phyloP scores from a whole-genome alignment of 1,140 invertebrate genomes.

The Globodera ellingtonae region DNA sequence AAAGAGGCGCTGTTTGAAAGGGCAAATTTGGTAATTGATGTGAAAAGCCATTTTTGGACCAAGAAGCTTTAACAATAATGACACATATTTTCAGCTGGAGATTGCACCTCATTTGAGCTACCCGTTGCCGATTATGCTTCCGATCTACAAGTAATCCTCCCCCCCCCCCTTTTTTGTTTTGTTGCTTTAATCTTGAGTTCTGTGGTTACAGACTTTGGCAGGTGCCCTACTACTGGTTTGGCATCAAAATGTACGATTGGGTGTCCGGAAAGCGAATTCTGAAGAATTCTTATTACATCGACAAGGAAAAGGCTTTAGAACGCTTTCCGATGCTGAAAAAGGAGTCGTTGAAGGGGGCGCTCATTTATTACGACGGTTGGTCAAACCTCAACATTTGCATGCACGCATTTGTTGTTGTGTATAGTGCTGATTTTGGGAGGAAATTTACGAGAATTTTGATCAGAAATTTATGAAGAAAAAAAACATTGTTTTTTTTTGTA shows the following conservation, averaged over 20 bases:
- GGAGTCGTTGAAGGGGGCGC: slow-evolving; percentile 88
- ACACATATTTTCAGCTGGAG: slow-evolving; percentile 70
- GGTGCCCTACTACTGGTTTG: slow-evolving; percentile 96
- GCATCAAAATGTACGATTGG: slow-evolving; percentile 93
- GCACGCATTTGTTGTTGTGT: neutral
- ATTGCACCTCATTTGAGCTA: slow-evolving; percentile 94
- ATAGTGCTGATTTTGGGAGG: too few species aligned
- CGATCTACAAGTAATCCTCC: slow-evolving; percentile 83
- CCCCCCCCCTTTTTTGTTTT: slow-evolving; percentile 41
- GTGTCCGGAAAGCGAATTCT: slow-evolving; percentile 92
- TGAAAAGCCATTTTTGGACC: neutral
- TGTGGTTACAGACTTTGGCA: slow-evolving; percentile 86
- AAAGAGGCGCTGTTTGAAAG: slow-evolving; percentile 95
- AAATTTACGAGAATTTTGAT: too few species aligned
- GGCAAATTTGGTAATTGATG: slow-evolving; percentile 75
- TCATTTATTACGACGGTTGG: slow-evolving; percentile 96
- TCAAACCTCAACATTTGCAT: slow-evolving; percentile 45
- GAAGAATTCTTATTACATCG: slow-evolving; percentile 90
- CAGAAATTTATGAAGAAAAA: too few species aligned
- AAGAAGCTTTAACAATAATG: neutral
- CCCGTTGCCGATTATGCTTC: slow-evolving; percentile 95
- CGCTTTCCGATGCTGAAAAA: slow-evolving; percentile 92
- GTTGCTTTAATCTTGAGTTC: neutral
- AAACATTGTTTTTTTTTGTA: too few species aligned
- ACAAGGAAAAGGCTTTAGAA: slow-evolving; percentile 89